Evolutionary conservation across 2,888 invertebrate species (phyloP), one percentile per base, ranked within the genome.

Genomic region (Scrobipalpa atriplicella): DNA sequence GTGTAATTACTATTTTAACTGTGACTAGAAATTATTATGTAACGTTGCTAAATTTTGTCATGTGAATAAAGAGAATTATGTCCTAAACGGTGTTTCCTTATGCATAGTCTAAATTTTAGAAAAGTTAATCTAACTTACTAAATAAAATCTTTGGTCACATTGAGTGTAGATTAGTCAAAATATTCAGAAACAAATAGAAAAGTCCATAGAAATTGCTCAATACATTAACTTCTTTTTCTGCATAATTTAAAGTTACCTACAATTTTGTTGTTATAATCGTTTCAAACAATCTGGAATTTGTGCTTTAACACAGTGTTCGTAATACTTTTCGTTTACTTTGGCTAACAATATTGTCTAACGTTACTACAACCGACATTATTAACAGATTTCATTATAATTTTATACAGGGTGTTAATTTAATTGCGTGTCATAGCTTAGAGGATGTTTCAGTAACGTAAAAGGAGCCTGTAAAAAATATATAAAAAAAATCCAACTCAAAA

Each of bases 241-340:
- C 41, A 41, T 41, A 41, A 41, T 41, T 41, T 41, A 41, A 41
- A n/a, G 1, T 47, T n/a, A n/a, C 16, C 5, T 19, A 11, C 10
- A 11, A 54, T 54, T 51, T 19, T 16, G n/a, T n/a, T 16, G 8
- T 38, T 7, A n/a, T 11, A 67, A 56, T 62, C 64, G 64, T 66
- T 63, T 51, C 58, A 65, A 66, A 13, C n/a, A 67, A 41, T n/a
- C 75, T 78, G 78, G 76, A 81, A 83, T 80, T 47, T 71, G 71
- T 72, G 69, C 69, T 66, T 69, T 65, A 72, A 81, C 80, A 85
- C 82, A 85, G 80, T 78, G 74, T 74, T 76, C 75, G 75, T 87
- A 87, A 89, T 89, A 90, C 89, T 88, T 81, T 38, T 84, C 79
- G 79, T 85, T 83, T 76, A 77, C 82, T 90, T 90, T 90, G 89